Evolutionary conservation across 2,888 invertebrate species (phyloP), one percentile per base, ranked within the genome.

Genomic region (Sthenelais limicola): DNA sequence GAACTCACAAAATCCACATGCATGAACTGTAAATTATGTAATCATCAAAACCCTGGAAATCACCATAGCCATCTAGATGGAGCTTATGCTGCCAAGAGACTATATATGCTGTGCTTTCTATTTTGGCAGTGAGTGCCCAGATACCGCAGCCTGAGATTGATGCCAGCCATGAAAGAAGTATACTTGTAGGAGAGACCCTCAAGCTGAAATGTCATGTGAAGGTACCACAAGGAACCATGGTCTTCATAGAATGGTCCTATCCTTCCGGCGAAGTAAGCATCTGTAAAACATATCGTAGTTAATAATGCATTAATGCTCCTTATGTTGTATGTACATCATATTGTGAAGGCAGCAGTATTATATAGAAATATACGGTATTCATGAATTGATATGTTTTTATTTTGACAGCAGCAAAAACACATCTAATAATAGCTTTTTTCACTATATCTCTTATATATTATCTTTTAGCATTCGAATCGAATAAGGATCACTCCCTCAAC

Each of bases 161-260:
- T n/a, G 21, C 71, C 24, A 52, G 30, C 32, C 58, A 71, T 24
- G 33, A 28, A 21, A n/a, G n/a, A n/a, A 56, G 49, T 49, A 48
- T 71, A 18, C 54, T 71, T 28, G 49, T 71, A 3, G 71, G 58
- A 24, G 71, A 71, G 33, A 58, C 54, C 28, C 24, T 71, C 32
- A 58, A 5, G n/a, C 33, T 71, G 28, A 26, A 48, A 12, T 71
- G 71, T 30, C 48, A 48, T 33, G 71, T 71, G 9, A 26, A 48
- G 21, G 71, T 71, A 12, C 21, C 48, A 18, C 49, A n/a, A 12
- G 71, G 71, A 3, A 62, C 62, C 62, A 49, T 71, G n/a, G 71
- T 71, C 33, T 48, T 62, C 71, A 71, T 71, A 47, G 58, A 56
- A 32, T 71, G 71, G 71, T 15, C 58, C 3, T 71, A 71, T 35